Conservation (phyloP, 2,113 vertebrate genomes). For the Vicugna pacos region DNA sequence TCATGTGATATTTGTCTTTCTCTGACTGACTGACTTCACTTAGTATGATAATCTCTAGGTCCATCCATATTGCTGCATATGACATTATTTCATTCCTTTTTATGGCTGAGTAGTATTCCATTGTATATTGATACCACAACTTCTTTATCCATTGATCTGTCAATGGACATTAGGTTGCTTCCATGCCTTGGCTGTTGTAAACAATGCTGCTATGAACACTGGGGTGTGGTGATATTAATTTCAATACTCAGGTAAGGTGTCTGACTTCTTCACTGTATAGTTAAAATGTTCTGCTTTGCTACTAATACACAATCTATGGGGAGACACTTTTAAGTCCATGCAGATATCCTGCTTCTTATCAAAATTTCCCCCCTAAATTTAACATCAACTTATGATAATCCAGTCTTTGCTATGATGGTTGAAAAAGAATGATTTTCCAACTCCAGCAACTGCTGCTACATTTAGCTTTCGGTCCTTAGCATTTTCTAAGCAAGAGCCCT, state of each 20-base stretch:
- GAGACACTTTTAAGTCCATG: background rate
- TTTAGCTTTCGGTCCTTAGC: background rate
- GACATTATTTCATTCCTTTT: too few relatives aligned
- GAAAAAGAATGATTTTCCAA: background rate
- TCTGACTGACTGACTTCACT: too few relatives aligned
- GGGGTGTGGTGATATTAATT: background rate
- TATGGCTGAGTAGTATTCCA: too few relatives aligned
- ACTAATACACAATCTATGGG: background rate
- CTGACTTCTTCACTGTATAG: slow-evolving; percentile 4
- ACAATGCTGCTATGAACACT: too few relatives aligned
- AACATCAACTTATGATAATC: background rate
- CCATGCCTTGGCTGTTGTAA: too few relatives aligned
- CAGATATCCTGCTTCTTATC: background rate
- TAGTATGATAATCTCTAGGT: too few relatives aligned
- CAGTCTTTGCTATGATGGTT: background rate
- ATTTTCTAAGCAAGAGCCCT: background rate
- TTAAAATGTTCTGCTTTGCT: background rate
- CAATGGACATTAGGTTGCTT: too few relatives aligned
- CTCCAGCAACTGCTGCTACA: background rate
- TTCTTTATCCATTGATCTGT: too few relatives aligned
- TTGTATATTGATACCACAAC: too few relatives aligned
- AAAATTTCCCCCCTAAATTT: background rate
- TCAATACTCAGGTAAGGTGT: background rate
- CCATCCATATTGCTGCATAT: too few relatives aligned
- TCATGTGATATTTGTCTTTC: too few relatives aligned